Evolutionary conservation across 2,888 invertebrate genomes (phyloP).

Genomic region (Tolmerus cingulatus): DNA sequence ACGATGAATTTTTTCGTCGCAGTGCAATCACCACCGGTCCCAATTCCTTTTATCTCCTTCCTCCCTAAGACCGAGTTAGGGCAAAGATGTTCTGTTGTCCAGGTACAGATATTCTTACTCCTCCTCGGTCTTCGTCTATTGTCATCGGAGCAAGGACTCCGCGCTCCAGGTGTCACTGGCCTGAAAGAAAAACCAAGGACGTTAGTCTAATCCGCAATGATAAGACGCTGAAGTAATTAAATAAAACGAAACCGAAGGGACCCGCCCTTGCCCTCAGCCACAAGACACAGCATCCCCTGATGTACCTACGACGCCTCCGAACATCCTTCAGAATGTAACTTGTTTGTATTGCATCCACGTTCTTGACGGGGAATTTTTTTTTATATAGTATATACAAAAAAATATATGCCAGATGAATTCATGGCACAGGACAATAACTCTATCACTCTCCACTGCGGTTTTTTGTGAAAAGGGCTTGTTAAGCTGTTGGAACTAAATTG

Average conservation of each 20-base stretch:
- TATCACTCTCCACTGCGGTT: neutral
- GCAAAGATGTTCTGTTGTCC: neutral
- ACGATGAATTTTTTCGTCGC: neutral
- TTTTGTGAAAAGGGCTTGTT: neutral
- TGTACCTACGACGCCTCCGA: neutral
- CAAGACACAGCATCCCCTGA: neutral
- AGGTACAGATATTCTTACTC: neutral
- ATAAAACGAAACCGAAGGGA: neutral
- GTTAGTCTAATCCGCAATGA: conserved; percentile 18
- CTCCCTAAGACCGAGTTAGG: neutral
- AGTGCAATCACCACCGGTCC: conserved; percentile 34
- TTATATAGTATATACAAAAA: neutral
- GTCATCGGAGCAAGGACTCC: conserved; percentile 15
- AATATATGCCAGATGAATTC: neutral
- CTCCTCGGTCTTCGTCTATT: neutral
- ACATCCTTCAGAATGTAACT: neutral
- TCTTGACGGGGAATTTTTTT: neutral
- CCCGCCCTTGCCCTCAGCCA: neutral
- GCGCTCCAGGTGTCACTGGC: neutral
- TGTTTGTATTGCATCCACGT: neutral
- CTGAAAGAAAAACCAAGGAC: neutral
- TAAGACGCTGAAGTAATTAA: neutral
- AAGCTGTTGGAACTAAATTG: neutral
- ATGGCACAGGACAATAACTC: neutral
- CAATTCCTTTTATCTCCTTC: neutral